These are phyloP conservation scores for Agapetus fuscipes DNA, from an alignment of 2,888 invertebrate genomes.

Conservation along the genomic window DNA sequence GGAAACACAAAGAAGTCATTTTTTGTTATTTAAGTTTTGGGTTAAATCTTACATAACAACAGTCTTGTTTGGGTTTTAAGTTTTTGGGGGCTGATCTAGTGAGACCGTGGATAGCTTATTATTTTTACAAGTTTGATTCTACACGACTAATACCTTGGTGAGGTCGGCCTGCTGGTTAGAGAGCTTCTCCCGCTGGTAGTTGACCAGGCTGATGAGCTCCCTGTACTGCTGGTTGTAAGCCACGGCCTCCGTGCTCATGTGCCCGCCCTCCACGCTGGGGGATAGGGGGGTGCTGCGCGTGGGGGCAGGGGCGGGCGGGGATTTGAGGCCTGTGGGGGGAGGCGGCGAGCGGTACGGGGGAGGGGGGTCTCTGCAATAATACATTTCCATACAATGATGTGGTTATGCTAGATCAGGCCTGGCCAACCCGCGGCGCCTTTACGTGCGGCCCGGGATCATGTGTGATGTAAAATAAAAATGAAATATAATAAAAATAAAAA, in stretches of 20 bases:
- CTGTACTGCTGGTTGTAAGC: conserved; percentile 67
- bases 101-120: no score
- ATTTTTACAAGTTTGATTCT: no score
- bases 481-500: no score
- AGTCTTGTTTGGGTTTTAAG: no score
- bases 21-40: no score
- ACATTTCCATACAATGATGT: neutral
- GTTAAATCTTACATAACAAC: no score
- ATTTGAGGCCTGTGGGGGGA: conserved; percentile 31
- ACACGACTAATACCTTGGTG: no score
- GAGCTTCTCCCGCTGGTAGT: conserved; percentile 84
- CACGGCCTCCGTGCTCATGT: conserved; percentile 46
- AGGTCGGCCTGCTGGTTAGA: conserved; percentile 84
- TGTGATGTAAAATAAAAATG: no score
- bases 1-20: no score
- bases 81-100: no score
- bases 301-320: conserved; percentile 31
- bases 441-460: no score
- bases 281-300: conserved; percentile 31
- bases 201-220: conserved; percentile 79
- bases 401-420: neutral
- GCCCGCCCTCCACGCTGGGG: conserved; percentile 29
- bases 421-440: no score
- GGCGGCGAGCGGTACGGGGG: conserved; percentile 44
- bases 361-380: conserved; percentile 36